Evolutionary conservation across 2,888 invertebrate species (phyloP), one percentile per base, ranked within the genome.

Genomic region (Sesia bembeciformis): DNA sequence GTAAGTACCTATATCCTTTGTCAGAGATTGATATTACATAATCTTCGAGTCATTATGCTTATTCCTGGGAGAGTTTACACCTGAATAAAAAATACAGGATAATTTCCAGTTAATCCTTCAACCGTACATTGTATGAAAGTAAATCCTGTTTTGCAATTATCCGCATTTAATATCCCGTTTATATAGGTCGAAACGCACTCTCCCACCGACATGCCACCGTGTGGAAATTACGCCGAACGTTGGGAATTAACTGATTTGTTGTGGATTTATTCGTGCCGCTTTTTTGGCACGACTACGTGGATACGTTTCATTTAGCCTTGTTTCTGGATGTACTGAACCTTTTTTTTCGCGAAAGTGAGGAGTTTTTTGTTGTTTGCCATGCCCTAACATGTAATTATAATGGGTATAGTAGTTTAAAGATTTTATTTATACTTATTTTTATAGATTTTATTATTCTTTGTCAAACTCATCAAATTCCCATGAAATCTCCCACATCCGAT

Each of bases 101-200:
- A 1, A 42, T 42, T 42, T 42, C 7, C 5, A 2, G 7, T 42
- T 42, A 42, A 42, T 42, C 42, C 42, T 6, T 6, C 42, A 7
- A 7, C 42, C 7, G 42, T 3, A 42, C 42, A 7, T 7, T 7
- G 42, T 42, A 7, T 50, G 56, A 60, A 59, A 60, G 59, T 59
- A 66, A 65, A 67, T 67, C 65, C 66, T 64, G 63, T 70, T 68
- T 68, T 62, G 67, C 69, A 69, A 74, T 72, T 75, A 70, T 65
- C 59, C 62, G 56, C 59, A 63, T 68, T 67, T 66, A 70, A 70
- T 68, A 67, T 67, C 57, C 65, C 68, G 64, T 70, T 72, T 66
- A 60, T 67, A 62, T 61, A 65, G 60, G 61, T 61, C 62, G 67
- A 62, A 71, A 73, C 71, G 70, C 65, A 70, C 67, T 72, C 68